phyloP scores from a whole-genome alignment of 2,797 vertebrate genomes.

The Potorous gilbertii region DNA sequence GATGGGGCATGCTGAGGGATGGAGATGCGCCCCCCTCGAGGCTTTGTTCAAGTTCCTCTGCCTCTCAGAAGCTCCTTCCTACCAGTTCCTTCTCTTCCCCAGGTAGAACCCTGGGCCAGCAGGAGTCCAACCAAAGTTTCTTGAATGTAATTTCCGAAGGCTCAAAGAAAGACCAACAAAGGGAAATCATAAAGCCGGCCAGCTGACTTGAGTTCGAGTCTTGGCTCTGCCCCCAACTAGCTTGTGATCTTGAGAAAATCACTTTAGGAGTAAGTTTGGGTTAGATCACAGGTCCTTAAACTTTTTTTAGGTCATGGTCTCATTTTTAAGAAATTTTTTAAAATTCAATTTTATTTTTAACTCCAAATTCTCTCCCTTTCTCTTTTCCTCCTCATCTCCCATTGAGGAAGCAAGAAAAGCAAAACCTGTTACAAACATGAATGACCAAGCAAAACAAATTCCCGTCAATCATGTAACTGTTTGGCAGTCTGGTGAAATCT shows the following conservation, averaged over 20 bases:
- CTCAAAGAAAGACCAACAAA: neutral
- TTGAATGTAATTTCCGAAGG: neutral
- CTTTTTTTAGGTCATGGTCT: neutral
- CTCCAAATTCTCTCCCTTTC: neutral
- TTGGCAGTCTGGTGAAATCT: neutral
- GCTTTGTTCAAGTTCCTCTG: neutral
- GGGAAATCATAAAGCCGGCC: neutral
- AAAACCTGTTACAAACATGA: neutral
- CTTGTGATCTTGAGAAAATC: neutral
- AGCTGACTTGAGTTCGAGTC: neutral
- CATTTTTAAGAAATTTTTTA: neutral
- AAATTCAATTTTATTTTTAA: neutral
- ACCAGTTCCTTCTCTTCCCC: neutral
- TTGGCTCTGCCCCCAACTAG: neutral
- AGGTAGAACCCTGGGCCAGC: neutral
- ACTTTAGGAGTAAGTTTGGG: neutral
- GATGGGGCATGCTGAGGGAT: neutral
- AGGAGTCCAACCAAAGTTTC: neutral
- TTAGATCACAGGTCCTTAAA: neutral
- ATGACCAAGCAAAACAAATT: neutral
- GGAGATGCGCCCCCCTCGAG: neutral
- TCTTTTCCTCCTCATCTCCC: neutral
- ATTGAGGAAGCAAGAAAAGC: neutral
- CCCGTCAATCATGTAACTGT: neutral
- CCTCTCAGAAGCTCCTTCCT: neutral